phyloP scores from a whole-genome alignment of 2,113 vertebrate species.

The Corydoras maculifer region DNA sequence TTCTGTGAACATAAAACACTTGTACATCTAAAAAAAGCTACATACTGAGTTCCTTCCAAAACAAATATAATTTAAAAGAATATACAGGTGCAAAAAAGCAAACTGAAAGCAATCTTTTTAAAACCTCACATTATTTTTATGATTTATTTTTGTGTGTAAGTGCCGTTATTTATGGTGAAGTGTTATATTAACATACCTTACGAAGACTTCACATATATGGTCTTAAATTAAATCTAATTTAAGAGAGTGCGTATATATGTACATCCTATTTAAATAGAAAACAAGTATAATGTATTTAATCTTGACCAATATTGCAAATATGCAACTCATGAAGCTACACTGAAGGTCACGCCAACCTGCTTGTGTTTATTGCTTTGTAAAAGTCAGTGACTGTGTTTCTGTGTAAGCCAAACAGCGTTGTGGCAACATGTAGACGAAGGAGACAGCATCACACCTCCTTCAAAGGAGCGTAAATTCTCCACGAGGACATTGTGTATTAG shows the following conservation, averaged over 20 bases:
- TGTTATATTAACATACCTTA: slow-evolving; percentile 61
- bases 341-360: slow-evolving; percentile 31
- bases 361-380: slow-evolving; percentile 23
- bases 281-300: slow-evolving; percentile 67
- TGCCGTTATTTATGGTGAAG: slow-evolving; percentile 69
- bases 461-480: too few species aligned
- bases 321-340: slow-evolving; percentile 47
- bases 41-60: neutral
- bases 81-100: slow-evolving; percentile 13
- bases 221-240: slow-evolving; percentile 60
- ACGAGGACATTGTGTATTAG: too few species aligned
- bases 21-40: neutral
- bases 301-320: slow-evolving; percentile 63
- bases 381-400: slow-evolving; percentile 15
- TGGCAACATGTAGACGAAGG: neutral
- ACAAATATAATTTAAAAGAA: neutral
- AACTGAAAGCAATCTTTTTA: slow-evolving; percentile 47
- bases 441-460: slow-evolving; percentile 2
- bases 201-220: slow-evolving; percentile 53
- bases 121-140: slow-evolving; percentile 59
- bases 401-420: slow-evolving; percentile 19
- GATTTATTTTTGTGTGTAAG: slow-evolving; percentile 65
- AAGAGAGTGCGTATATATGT: slow-evolving; percentile 56
- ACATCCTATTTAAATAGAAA: slow-evolving; percentile 64
- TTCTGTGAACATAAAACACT: neutral